Conservation (phyloP, 2,797 vertebrate genomes). For the Tragopan temminckii region DNA sequence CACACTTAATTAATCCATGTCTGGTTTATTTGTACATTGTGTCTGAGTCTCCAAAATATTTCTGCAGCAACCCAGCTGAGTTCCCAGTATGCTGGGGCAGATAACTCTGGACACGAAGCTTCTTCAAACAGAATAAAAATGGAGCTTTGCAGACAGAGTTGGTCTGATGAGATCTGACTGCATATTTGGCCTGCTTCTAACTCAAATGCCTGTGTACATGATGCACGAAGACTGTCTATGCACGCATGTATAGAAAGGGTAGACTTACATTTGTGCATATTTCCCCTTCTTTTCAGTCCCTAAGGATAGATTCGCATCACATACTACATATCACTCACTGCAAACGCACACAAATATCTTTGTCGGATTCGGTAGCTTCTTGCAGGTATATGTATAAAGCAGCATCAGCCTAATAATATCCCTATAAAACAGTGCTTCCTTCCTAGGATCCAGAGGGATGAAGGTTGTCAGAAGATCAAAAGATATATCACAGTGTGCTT, state of each 20-base stretch:
- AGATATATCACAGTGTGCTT: constrained; percentile 77
- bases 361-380: not conserved
- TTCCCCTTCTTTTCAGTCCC: constrained; percentile 17
- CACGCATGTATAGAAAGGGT: not conserved
- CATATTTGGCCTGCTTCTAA: constrained; percentile 27
- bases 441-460: constrained; percentile 75
- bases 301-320: not conserved
- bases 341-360: constrained; percentile 45
- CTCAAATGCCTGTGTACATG: not conserved
- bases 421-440: constrained; percentile 75
- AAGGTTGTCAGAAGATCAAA: constrained; percentile 83
- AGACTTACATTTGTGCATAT: constrained; percentile 9
- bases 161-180: constrained; percentile 40
- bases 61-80: constrained; percentile 31
- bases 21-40: constrained; percentile 73
- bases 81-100: not conserved
- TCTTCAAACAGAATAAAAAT: constrained; percentile 49
- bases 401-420: constrained; percentile 79
- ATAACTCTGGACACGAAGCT: constrained; percentile 8
- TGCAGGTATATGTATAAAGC: constrained; percentile 75
- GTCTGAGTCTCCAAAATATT: constrained; percentile 72
- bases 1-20: constrained; percentile 83
- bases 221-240: not conserved
- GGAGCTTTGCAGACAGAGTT: not conserved
- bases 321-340: constrained; percentile 30